Evolutionary conservation across 2,113 vertebrate genomes (phyloP).

Genomic region (Rhinichthys klamathensis): DNA sequence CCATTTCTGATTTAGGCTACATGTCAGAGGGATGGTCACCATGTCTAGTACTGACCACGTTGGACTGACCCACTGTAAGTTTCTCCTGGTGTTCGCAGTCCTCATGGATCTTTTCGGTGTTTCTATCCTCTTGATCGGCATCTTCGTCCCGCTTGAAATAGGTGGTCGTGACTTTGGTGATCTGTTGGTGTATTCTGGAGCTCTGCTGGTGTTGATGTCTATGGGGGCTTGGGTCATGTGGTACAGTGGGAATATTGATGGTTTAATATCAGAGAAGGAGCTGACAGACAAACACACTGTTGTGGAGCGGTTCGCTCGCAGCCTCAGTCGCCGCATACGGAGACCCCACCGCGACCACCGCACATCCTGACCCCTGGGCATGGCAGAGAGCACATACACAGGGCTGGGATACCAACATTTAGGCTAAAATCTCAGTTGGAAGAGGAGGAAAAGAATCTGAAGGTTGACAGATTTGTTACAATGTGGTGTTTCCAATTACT

Average conservation of each 20-base stretch:
- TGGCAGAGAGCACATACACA: neutral
- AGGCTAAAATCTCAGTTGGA: neutral
- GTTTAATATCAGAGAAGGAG: conserved; percentile 67
- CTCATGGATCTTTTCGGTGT: conserved; percentile 83
- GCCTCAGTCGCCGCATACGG: conserved; percentile 72
- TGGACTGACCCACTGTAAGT: conserved; percentile 82
- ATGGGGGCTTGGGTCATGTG: conserved; percentile 88
- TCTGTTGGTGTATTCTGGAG: conserved; percentile 85
- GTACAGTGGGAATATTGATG: conserved; percentile 92
- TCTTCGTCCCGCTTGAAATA: conserved; percentile 83
- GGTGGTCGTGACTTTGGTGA: conserved; percentile 85
- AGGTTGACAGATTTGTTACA: neutral
- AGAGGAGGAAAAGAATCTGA: neutral
- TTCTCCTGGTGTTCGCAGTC: conserved; percentile 82
- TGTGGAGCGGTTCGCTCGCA: conserved; percentile 72
- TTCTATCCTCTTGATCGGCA: conserved; percentile 78
- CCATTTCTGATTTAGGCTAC: neutral
- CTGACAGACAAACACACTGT: conserved; percentile 59
- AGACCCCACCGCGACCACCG: conserved; percentile 60
- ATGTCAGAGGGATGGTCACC: neutral
- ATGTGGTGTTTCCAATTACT: neutral
- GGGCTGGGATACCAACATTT: neutral
- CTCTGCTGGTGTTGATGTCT: conserved; percentile 83
- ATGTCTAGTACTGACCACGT: conserved; percentile 68
- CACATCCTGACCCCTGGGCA: conserved; percentile 53